Percentiles rank a stretch among this genome's conserved stretches.
phyloP scores from a whole-genome alignment of 2,888 invertebrate species.

The Laspeyria flexula region DNA sequence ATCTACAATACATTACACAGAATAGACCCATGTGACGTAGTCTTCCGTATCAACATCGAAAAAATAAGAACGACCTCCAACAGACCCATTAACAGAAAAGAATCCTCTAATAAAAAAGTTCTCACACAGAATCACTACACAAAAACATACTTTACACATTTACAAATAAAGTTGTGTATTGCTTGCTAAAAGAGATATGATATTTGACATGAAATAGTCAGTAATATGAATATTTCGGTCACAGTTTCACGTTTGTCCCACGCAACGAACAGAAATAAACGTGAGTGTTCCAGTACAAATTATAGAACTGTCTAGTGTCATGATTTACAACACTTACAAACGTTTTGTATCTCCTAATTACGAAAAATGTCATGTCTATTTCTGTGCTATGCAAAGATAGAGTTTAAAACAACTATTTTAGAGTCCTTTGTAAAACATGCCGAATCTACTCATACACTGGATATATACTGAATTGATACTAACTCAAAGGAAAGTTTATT shows the following conservation, averaged over 20 bases:
- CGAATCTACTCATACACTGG: too few relatives aligned
- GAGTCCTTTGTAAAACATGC: too few relatives aligned
- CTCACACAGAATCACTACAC: neutral
- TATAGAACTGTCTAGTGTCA: slow-evolving; percentile 18
- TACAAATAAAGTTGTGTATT: neutral
- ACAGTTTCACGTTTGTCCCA: slow-evolving; percentile 39
- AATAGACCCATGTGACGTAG: slow-evolving; percentile 10
- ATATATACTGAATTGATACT: too few relatives aligned
- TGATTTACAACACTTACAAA: neutral
- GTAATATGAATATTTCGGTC: slow-evolving; percentile 48
- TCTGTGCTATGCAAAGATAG: too few relatives aligned
- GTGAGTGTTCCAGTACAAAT: slow-evolving; percentile 16
- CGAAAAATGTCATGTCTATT: neutral
- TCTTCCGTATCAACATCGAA: slow-evolving; percentile 8
- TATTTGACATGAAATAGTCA: slow-evolving; percentile 36
- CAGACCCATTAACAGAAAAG: slow-evolving; percentile 21
- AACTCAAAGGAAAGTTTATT: too few relatives aligned
- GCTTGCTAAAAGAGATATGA: slow-evolving; percentile 3
- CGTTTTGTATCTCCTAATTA: neutral
- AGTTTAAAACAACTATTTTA: too few relatives aligned
- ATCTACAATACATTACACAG: neutral
- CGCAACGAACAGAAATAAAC: slow-evolving; percentile 36
- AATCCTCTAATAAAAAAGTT: slow-evolving; percentile 29
- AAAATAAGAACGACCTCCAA: slow-evolving; percentile 22
- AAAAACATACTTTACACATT: slow-evolving; percentile 6